Conservation (phyloP, 1,140 invertebrate species). For the Brachystomella parvula region DNA sequence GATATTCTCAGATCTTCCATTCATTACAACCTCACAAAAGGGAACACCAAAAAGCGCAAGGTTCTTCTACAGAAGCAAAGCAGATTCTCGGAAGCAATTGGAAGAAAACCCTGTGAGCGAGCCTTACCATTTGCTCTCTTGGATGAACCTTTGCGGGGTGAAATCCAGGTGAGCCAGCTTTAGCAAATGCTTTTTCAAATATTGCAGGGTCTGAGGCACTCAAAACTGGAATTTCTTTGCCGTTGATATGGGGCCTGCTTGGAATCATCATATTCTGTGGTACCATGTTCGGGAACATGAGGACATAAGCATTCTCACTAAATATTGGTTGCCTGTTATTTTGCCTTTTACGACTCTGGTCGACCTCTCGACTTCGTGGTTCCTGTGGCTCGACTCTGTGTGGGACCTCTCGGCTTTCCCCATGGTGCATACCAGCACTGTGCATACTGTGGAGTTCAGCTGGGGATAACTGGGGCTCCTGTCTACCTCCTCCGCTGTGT, state of each 20-base stretch:
- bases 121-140: slow-evolving; percentile 30
- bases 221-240: slow-evolving; percentile 25
- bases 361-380: not conserved
- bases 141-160: slow-evolving; percentile 32
- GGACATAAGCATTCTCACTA: slow-evolving; percentile 35
- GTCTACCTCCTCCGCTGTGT: not conserved
- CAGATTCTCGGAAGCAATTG: too few species aligned
- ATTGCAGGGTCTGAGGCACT: slow-evolving; percentile 18
- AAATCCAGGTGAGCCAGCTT: not conserved
- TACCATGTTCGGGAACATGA: slow-evolving; percentile 34
- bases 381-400: not conserved
- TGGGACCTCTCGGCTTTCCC: not conserved
- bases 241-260: slow-evolving; percentile 17
- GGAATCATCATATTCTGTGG: slow-evolving; percentile 16
- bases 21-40: too few species aligned
- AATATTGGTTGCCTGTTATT: slow-evolving; percentile 18
- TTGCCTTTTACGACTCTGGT: too few species aligned
- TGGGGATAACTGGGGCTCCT: not conserved
- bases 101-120: too few species aligned
- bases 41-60: too few species aligned
- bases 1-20: too few species aligned
- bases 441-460: not conserved
- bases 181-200: not conserved
- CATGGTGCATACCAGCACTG: too few species aligned
- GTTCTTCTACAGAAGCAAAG: too few species aligned